These are phyloP conservation scores for Helogale parvula DNA, from an alignment of 2,113 vertebrate genomes.

Conservation along the genomic window DNA sequence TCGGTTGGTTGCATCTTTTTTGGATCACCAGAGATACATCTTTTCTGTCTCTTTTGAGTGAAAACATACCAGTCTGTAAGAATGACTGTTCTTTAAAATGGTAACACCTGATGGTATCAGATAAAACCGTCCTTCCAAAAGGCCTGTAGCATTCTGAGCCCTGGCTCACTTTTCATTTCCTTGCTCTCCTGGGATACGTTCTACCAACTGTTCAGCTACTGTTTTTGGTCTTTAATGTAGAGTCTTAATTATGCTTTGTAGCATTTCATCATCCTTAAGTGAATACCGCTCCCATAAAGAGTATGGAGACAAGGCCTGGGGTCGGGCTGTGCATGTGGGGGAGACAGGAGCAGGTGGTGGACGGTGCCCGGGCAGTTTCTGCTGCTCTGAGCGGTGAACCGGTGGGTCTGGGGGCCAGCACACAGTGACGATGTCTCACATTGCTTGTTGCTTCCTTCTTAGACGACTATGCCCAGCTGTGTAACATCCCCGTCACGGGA, in stretches of 20 bases:
- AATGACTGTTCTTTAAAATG: neutral
- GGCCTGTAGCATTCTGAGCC: neutral
- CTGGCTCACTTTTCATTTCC: neutral
- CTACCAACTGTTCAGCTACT: neutral
- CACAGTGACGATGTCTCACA: fast-evolving
- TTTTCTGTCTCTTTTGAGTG: neutral
- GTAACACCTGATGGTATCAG: neutral
- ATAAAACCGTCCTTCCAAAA: neutral
- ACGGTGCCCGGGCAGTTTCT: fast-evolving
- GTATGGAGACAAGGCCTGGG: fast-evolving
- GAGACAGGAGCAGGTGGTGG: fast-evolving
- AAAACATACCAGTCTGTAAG: neutral
- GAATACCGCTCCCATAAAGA: no score
- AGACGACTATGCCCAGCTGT: constrained; percentile 95
- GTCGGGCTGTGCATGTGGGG: fast-evolving
- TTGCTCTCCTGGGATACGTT: neutral
- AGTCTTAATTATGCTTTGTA: neutral
- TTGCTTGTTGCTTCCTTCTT: neutral
- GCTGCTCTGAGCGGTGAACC: neutral
- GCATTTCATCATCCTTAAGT: fast-evolving
- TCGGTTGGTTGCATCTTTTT: neutral
- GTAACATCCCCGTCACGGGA: constrained; percentile 91
- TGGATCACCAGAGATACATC: neutral
- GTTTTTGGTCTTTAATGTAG: neutral
- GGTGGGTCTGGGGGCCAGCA: fast-evolving